Percentiles rank a stretch among this genome's conserved stretches.
Evolutionary conservation across 2,113 vertebrate genomes (phyloP).

Genomic region (Poicephalus gulielmi): DNA sequence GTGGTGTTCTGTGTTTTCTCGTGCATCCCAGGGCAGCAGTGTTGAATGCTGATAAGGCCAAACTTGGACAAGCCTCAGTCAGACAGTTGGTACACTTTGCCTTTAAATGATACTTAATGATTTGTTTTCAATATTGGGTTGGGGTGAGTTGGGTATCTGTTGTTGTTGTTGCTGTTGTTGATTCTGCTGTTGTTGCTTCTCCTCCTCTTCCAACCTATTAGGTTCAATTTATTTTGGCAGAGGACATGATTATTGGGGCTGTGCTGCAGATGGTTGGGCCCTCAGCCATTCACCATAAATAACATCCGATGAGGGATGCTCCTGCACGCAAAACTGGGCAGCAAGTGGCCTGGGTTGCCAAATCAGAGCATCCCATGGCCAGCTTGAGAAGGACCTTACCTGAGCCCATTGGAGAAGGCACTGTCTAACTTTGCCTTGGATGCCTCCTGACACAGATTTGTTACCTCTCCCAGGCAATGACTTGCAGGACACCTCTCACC

Average conservation of each 20-base stretch:
- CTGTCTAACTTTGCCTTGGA: background rate
- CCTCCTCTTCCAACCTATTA: slow-evolving; percentile 57
- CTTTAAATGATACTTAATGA: slow-evolving; percentile 42
- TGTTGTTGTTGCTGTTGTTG: slow-evolving; percentile 23
- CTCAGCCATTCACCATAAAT: slow-evolving; percentile 31
- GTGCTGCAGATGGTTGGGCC: slow-evolving; percentile 63
- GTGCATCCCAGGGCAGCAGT: background rate
- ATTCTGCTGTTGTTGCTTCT: slow-evolving; percentile 30
- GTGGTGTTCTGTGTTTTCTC: background rate
- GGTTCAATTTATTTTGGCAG: slow-evolving; percentile 61
- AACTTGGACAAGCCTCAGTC: slow-evolving; percentile 43
- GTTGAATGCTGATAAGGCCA: slow-evolving; percentile 52
- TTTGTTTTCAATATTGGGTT: slow-evolving; percentile 30
- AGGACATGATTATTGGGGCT: slow-evolving; percentile 53
- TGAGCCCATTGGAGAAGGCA: background rate
- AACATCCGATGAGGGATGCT: background rate
- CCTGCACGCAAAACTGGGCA: background rate
- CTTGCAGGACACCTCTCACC: background rate
- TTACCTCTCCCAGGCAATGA: background rate
- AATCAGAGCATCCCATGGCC: background rate
- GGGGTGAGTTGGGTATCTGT: slow-evolving; percentile 7
- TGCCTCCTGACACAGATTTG: accelerated
- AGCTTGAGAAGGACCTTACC: background rate
- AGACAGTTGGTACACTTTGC: slow-evolving; percentile 49
- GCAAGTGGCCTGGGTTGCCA: accelerated